A percentile compares a stretch with the other conserved stretches of the same genome.
These are phyloP conservation scores for Calidris pygmaea DNA, from an alignment of 2,113 vertebrate genomes.

Conservation along the genomic window DNA sequence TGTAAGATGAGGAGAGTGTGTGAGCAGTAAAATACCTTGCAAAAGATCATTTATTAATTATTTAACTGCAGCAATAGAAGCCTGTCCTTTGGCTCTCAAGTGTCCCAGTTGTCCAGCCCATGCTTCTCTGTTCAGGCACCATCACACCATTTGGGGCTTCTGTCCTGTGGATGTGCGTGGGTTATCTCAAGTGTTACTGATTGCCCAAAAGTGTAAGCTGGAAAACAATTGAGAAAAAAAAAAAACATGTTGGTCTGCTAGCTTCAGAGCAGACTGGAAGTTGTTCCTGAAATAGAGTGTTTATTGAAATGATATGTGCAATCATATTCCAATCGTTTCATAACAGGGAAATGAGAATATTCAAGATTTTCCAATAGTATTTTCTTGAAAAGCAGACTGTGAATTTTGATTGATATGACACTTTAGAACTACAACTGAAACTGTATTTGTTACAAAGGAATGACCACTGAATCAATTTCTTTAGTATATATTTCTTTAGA, in stretches of 20 bases:
- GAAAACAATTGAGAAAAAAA: not conserved
- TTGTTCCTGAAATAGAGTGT: not conserved
- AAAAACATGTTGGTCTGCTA: not conserved
- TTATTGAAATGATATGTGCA: not conserved
- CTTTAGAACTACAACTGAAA: constrained; percentile 31
- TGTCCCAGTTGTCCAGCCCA: not conserved
- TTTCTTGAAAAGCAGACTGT: constrained; percentile 4
- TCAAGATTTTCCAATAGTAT: not conserved
- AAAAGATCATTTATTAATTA: not conserved
- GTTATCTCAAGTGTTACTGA: accelerated
- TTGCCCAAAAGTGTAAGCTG: not conserved
- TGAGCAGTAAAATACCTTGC: not conserved
- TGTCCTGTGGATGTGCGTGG: not conserved
- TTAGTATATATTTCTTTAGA: constrained; percentile 47
- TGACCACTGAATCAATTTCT: constrained; percentile 53
- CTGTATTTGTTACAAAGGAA: constrained; percentile 41
- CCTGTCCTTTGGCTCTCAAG: not conserved
- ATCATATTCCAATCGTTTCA: not conserved
- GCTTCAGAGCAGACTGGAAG: not conserved
- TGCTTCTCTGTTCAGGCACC: not conserved
- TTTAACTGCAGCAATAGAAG: not conserved
- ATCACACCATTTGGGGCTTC: not conserved
- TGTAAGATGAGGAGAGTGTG: accelerated
- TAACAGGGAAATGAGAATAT: not conserved
- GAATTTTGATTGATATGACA: constrained; percentile 51